Conservation (phyloP, 1,140 invertebrate genomes). For the Brachionus asplanchnoidis region DNA sequence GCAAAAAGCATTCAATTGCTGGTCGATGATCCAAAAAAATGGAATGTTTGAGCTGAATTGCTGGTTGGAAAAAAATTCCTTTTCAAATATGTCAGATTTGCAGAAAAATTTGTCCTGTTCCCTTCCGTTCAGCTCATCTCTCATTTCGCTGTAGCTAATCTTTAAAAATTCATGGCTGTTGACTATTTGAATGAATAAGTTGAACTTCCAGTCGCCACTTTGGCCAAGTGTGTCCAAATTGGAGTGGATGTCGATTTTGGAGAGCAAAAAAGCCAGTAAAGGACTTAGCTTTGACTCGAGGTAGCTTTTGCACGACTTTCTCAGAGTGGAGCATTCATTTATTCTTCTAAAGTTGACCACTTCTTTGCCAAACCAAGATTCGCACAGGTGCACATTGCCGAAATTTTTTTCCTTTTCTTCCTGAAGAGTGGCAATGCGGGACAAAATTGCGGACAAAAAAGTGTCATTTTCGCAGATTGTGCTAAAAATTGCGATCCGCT, state of each 20-base stretch:
- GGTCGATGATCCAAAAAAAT: conserved; percentile 13
- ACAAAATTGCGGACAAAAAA: background rate
- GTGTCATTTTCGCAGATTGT: background rate
- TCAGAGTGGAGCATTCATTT: background rate
- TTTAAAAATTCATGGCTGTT: background rate
- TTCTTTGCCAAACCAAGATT: background rate
- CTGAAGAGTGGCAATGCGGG: background rate
- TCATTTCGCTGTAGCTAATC: conserved; percentile 6
- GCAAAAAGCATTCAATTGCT: conserved; percentile 9
- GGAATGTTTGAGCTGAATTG: background rate
- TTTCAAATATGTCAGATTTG: background rate
- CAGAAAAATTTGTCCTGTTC: conserved; percentile 12
- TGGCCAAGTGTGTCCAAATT: background rate
- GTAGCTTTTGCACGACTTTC: background rate
- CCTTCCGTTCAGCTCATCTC: background rate
- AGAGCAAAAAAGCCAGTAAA: conserved; percentile 13
- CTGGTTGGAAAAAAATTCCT: background rate
- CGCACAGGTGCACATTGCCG: background rate
- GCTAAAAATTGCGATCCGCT: conserved; percentile 8
- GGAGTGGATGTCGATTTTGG: background rate
- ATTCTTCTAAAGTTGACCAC: background rate
- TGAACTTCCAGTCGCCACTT: background rate
- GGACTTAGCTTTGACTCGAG: background rate
- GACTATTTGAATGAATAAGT: conserved; percentile 4
- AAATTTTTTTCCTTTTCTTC: conserved; percentile 1